Percentiles rank a stretch among this genome's conserved stretches.
Conservation (phyloP, 2,113 vertebrate genomes). For the Scortum barcoo region DNA sequence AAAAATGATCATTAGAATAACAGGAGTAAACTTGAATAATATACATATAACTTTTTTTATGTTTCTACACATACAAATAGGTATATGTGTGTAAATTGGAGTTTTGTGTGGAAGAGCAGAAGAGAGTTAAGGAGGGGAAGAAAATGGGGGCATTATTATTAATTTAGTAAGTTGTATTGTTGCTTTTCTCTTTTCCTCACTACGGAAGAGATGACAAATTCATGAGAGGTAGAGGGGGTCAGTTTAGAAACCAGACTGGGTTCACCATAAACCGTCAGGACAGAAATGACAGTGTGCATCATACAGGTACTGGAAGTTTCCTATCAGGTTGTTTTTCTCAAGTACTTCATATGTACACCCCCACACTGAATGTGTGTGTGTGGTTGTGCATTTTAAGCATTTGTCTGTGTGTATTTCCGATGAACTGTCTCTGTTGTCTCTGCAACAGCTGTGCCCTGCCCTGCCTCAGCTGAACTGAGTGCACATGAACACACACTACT, state of each 20-base stretch:
- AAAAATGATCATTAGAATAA: no score
- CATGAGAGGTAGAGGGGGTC: not conserved
- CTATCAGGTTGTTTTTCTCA: no score
- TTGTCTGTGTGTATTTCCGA: not conserved
- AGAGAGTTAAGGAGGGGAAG: no score
- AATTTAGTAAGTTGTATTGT: not conserved
- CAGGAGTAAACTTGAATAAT: no score
- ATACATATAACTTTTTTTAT: no score
- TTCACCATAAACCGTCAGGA: not conserved
- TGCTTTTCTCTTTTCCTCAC: not conserved
- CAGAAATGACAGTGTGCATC: not conserved
- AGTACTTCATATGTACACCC: no score
- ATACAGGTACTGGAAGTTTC: not conserved
- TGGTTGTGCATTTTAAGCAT: not conserved
- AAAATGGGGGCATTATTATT: no score
- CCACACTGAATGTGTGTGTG: not conserved
- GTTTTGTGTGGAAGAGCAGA: no score
- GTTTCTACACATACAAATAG: no score
- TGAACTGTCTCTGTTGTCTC: not conserved
- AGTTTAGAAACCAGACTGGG: not conserved
- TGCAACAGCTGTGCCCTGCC: not conserved
- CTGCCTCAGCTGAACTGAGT: not conserved
- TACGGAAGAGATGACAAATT: not conserved
- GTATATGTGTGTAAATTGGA: no score
- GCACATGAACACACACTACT: not conserved